Conservation (phyloP, 2,113 vertebrate genomes). For the Bos javanicus region DNA sequence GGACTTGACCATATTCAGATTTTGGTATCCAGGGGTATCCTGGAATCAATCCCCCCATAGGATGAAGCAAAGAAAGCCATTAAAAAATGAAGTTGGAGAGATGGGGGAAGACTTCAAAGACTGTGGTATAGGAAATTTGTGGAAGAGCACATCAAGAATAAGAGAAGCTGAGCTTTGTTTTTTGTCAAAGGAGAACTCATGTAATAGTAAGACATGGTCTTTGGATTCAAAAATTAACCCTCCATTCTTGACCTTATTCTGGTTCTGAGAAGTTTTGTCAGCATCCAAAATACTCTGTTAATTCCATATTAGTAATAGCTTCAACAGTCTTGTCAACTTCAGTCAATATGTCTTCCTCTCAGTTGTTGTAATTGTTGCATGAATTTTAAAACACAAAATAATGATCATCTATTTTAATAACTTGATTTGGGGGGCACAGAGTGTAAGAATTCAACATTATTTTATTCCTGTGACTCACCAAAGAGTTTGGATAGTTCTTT, state of each 20-base stretch:
- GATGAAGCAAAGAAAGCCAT: background rate
- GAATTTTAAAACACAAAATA: constrained; percentile 15
- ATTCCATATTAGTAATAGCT: background rate
- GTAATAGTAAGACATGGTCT: background rate
- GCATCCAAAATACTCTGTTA: background rate
- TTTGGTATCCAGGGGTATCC: background rate
- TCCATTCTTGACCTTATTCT: background rate
- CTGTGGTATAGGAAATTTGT: background rate
- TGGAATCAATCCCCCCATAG: background rate
- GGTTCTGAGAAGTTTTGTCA: background rate
- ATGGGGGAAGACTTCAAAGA: background rate
- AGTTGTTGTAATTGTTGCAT: constrained; percentile 8
- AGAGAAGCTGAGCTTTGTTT: background rate
- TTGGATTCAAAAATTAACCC: background rate
- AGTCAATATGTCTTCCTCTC: background rate
- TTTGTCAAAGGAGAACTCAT: background rate
- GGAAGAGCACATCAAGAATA: background rate
- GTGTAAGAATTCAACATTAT: background rate
- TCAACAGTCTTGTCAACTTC: background rate
- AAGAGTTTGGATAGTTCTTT: background rate
- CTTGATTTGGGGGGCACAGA: background rate
- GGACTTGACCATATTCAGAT: background rate
- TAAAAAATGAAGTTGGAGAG: background rate
- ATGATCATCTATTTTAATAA: background rate
- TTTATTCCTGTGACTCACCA: background rate